phyloP scores from a whole-genome alignment of 1,140 invertebrate species.

The Neodiprion virginianus region DNA sequence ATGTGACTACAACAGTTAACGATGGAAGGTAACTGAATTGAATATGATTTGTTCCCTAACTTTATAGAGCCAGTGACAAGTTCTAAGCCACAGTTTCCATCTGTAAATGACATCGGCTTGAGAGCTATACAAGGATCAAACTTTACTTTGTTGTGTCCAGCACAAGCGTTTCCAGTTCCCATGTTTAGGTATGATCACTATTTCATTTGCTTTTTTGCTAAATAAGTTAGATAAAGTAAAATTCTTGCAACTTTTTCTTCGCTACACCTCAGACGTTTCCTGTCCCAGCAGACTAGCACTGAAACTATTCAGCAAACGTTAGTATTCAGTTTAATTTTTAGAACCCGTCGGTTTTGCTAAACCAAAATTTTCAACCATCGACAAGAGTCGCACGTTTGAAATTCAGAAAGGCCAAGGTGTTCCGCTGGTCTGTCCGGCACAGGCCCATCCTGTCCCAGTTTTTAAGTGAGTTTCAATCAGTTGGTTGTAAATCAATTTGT shows the following conservation, averaged over 20 bases:
- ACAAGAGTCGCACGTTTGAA: constrained; percentile 59
- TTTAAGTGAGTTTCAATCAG: constrained; percentile 62
- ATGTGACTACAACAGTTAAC: background rate
- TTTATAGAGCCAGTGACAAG: constrained; percentile 50
- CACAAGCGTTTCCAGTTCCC: constrained; percentile 72
- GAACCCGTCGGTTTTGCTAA: constrained; percentile 65
- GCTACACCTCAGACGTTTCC: background rate
- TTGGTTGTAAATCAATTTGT: constrained; percentile 15
- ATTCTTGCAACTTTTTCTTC: background rate
- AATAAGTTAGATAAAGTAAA: background rate
- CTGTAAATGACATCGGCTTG: constrained; percentile 48
- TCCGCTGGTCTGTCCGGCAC: constrained; percentile 62
- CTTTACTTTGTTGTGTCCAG: constrained; percentile 67
- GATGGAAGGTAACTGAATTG: background rate
- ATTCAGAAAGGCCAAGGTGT: constrained; percentile 42
- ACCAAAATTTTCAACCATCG: constrained; percentile 63
- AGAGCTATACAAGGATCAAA: constrained; percentile 49
- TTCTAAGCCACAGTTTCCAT: constrained; percentile 48
- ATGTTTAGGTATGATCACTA: constrained; percentile 62
- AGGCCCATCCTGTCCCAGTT: constrained; percentile 67
- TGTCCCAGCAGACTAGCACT: background rate
- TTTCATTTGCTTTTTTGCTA: background rate
- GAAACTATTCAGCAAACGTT: background rate
- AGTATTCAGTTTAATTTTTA: constrained; percentile 43
- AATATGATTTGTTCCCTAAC: constrained; percentile 11